Conservation (phyloP, 2,888 invertebrate genomes). For the Epinotia ramella region DNA sequence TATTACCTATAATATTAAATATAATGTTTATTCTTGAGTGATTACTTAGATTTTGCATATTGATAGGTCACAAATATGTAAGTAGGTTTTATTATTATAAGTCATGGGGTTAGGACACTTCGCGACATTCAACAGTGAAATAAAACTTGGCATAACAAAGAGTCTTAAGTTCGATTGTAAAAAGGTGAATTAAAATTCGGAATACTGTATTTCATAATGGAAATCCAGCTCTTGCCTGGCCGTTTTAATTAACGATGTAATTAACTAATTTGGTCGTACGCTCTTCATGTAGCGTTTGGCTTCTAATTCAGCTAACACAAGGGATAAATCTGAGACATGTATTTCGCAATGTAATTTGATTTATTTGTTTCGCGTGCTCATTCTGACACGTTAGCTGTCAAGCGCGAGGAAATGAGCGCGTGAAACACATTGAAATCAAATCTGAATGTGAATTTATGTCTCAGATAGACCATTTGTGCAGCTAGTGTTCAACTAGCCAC, state of each 20-base stretch:
- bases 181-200: neutral
- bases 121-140: no score
- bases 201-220: neutral
- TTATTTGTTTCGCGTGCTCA: neutral
- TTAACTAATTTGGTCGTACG: neutral
- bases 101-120: no score
- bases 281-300: neutral
- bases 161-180: neutral
- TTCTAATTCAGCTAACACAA: conserved; percentile 7
- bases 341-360: neutral
- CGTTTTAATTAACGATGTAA: neutral
- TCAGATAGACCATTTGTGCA: neutral
- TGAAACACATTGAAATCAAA: neutral
- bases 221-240: neutral
- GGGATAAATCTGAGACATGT: neutral
- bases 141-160: no score
- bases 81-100: no score
- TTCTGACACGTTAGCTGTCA: neutral
- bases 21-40: no score
- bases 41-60: no score
- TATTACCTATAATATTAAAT: no score
- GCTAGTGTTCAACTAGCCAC: conserved; percentile 12
- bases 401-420: neutral
- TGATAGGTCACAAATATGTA: no score
- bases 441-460: neutral